Evolutionary conservation across 2,113 vertebrate genomes (phyloP).

Genomic region (Hippoglossus stenolepis): DNA sequence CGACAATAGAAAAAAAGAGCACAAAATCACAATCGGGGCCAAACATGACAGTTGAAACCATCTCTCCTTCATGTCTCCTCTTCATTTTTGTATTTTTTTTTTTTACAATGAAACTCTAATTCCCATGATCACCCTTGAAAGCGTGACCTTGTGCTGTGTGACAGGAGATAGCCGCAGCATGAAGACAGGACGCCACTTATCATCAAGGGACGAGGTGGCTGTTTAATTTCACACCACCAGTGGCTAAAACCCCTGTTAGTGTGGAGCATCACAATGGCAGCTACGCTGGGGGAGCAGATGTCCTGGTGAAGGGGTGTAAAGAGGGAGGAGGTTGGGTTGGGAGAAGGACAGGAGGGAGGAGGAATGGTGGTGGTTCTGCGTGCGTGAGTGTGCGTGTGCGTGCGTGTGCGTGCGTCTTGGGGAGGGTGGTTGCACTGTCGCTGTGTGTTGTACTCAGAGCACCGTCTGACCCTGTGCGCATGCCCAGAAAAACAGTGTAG

Average conservation of each 20-base stretch:
- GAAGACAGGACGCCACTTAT: constrained; percentile 78
- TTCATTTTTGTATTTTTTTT: constrained; percentile 46
- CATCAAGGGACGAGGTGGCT: constrained; percentile 78
- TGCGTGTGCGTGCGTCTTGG: constrained; percentile 2
- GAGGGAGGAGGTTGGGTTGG: constrained; percentile 66
- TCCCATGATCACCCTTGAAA: constrained; percentile 79
- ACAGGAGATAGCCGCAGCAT: constrained; percentile 74
- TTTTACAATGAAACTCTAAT: constrained; percentile 73
- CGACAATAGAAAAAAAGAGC: constrained; percentile 14
- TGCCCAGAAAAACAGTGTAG: constrained; percentile 46
- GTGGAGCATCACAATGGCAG: constrained; percentile 74
- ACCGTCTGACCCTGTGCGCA: constrained; percentile 55
- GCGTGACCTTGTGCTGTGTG: constrained; percentile 76
- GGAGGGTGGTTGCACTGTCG: constrained; percentile 38
- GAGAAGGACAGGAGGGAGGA: constrained; percentile 35
- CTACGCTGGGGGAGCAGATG: constrained; percentile 80
- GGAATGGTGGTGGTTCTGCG: constrained; percentile 37
- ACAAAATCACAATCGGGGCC: constrained; percentile 36
- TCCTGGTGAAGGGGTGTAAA: constrained; percentile 74
- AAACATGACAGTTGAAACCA: constrained; percentile 38
- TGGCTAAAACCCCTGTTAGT: constrained; percentile 77
- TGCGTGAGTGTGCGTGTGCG: background rate
- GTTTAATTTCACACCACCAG: constrained; percentile 84
- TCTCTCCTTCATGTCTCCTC: constrained; percentile 36
- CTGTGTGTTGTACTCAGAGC: constrained; percentile 62